Evolutionary conservation across 2,113 vertebrate species (phyloP).

Genomic region (Sigmodon hispidus): DNA sequence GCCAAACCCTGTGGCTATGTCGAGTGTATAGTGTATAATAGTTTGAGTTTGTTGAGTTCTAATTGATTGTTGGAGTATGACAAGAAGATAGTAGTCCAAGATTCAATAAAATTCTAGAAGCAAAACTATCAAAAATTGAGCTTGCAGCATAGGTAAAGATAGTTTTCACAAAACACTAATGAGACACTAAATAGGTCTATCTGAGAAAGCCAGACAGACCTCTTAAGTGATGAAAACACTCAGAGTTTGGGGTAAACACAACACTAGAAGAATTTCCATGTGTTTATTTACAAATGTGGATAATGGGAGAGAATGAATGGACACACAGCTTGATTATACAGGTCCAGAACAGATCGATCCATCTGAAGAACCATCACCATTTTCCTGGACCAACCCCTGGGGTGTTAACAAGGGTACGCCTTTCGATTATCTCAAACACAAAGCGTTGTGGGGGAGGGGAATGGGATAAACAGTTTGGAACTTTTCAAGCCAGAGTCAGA

Average conservation of each 20-base stretch:
- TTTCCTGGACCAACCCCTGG: background rate
- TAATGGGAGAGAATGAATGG: background rate
- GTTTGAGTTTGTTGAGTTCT: background rate
- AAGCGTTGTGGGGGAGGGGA: background rate
- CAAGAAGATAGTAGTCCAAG: background rate
- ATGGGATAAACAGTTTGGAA: background rate
- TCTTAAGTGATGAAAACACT: background rate
- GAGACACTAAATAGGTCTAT: background rate
- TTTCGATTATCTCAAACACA: background rate
- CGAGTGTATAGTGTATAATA: background rate
- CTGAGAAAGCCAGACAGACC: background rate
- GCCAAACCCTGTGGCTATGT: background rate
- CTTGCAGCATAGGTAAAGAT: background rate
- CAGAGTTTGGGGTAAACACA: background rate
- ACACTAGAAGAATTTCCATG: background rate
- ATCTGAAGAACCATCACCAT: background rate
- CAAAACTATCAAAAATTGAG: background rate
- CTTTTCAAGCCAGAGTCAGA: background rate
- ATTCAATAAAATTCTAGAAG: background rate
- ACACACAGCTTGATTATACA: background rate
- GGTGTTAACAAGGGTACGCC: background rate
- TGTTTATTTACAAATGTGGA: background rate
- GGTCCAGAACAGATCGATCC: background rate
- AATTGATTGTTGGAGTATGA: background rate
- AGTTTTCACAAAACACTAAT: conserved; percentile 3